Conservation (phyloP, 1,140 invertebrate genomes). For the Drosophila ficusphila region DNA sequence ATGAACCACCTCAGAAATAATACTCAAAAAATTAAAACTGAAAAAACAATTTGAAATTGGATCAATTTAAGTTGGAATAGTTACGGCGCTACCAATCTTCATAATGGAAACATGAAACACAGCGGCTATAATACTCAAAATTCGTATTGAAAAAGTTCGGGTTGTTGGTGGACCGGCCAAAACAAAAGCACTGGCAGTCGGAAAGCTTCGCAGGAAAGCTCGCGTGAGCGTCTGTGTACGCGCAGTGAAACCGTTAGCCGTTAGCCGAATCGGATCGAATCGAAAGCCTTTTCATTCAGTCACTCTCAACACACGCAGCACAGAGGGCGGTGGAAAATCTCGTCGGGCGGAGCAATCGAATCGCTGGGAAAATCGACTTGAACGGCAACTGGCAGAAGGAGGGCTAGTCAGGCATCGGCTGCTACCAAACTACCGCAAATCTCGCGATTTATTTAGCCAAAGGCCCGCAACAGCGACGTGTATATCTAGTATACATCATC, state of each 20-base stretch:
- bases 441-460: slow-evolving; percentile 62
- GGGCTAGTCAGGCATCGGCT: slow-evolving; percentile 19
- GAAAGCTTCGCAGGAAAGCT: slow-evolving; percentile 54
- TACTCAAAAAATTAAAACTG: too few species aligned
- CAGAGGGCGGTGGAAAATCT: slow-evolving; percentile 53
- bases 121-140: slow-evolving; percentile 1
- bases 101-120: too few species aligned
- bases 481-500: slow-evolving; percentile 71
- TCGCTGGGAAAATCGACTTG: slow-evolving; percentile 17
- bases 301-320: slow-evolving; percentile 67
- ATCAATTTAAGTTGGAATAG: too few species aligned
- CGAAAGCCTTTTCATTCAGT: slow-evolving; percentile 57
- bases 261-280: slow-evolving; percentile 20
- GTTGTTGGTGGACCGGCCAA: slow-evolving; percentile 10
- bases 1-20: background rate
- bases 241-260: slow-evolving; percentile 74
- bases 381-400: slow-evolving; percentile 9
- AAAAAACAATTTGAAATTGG: too few species aligned
- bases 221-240: slow-evolving; percentile 17
- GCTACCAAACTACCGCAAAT: slow-evolving; percentile 24
- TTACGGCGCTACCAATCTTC: too few species aligned
- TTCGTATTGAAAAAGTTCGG: slow-evolving; percentile 3
- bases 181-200: background rate
- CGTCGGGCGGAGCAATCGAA: slow-evolving; percentile 19
- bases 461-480: slow-evolving; percentile 47